Percentiles rank a stretch among this genome's conserved stretches.
phyloP scores from a whole-genome alignment of 2,113 vertebrate genomes.

The Notiomystis cincta region DNA sequence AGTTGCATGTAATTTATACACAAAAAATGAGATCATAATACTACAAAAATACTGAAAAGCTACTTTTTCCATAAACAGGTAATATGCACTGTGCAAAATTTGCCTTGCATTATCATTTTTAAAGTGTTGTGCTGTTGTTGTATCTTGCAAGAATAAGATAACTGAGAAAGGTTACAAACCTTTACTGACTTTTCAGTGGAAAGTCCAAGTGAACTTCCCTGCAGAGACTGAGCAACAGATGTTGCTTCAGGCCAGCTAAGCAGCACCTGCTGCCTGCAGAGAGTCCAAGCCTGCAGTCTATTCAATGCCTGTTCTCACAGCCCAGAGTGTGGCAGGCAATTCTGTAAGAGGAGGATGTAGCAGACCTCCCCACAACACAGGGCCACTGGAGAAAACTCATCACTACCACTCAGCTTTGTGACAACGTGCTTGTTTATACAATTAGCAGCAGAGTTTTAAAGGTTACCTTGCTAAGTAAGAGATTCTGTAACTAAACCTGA shows the following conservation, averaged over 20 bases:
- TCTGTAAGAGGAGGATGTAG: not conserved
- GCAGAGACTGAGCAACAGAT: not conserved
- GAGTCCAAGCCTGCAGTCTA: no score
- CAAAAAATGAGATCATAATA: not conserved
- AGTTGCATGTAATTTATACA: not conserved
- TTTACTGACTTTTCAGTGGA: not conserved
- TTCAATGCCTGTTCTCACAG: not conserved
- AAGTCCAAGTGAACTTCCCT: not conserved
- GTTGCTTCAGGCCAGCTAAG: not conserved
- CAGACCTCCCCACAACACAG: not conserved
- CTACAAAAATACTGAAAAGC: not conserved
- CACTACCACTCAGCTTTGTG: not conserved
- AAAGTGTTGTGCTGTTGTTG: not conserved
- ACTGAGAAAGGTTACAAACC: not conserved
- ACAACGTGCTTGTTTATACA: not conserved
- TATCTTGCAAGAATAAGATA: not conserved
- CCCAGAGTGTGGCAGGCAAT: rapidly evolving
- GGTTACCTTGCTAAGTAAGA: not conserved
- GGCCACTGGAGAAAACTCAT: not conserved
- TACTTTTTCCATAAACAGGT: not conserved
- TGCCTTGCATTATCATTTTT: not conserved
- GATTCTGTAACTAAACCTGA: not conserved
- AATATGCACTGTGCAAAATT: not conserved
- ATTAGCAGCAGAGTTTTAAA: not conserved
- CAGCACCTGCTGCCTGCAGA: not conserved